Evolutionary conservation across 2,113 vertebrate genomes (phyloP), one percentile per base, ranked within the genome.

Genomic region (Blennius ocellaris): DNA sequence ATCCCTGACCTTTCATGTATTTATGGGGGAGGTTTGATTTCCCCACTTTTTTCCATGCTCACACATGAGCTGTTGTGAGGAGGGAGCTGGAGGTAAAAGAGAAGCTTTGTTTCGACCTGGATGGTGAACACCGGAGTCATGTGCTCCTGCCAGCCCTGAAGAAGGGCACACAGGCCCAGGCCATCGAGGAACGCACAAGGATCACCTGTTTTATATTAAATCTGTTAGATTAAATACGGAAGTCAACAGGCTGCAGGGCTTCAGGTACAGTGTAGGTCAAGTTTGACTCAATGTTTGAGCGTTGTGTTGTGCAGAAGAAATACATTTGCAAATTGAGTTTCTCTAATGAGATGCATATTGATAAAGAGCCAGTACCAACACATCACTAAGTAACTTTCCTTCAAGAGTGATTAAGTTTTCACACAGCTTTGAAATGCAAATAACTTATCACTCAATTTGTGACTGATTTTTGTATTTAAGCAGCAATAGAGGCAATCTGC

Each of bases 1-100:
- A 92, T 83, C 55, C 0, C 80, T 91, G 88, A 93, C 91, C 91
- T 93, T 92, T 94, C 61, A 69, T 82, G 82, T 92, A 87, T 94
- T 92, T 92, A 86, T 83, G 87, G 89, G 93, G 80, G 76, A 82
- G 84, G 84, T 88, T 92, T 90, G 69, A 90, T 90, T 92, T 91
- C 78, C 83, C 79, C 73, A 72, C 21, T 30, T 80, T 91, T 90
- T 89, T 89, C 83, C 85, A 86, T 71, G 79, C 88, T 85, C 85
- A 92, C 92, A 92, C 90, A 86, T 38, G 79, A 78, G 84, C 57
- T 75, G 86, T 91, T 93, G 91, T 91, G 81, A 83, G 71, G 78
- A 59, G 38, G 52, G 54, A 17, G 58, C 21, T 11, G 73, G 69
- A 88, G 83, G 87, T 93, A 88, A 92, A 93, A 94, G 86, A 92